Evolutionary conservation across 2,888 invertebrate species (phyloP).

Genomic region (Eueremaeus valkanovi): DNA sequence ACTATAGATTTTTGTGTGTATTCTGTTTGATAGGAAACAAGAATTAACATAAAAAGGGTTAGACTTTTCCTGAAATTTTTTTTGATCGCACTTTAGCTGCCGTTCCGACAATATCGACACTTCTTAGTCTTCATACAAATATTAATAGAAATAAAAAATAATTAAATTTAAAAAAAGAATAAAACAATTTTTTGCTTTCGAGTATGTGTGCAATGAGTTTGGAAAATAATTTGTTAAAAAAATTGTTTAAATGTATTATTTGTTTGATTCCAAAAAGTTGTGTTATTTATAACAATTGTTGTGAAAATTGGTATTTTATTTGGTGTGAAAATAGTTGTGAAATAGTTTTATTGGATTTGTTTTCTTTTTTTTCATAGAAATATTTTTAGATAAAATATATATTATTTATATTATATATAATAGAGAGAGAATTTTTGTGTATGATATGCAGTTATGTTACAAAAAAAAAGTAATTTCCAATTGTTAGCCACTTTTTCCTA

Average conservation of each 20-base stretch:
- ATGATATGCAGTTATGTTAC: not conserved
- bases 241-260: too few species aligned
- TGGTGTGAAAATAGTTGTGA: not conserved
- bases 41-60: not conserved
- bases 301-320: not conserved
- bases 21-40: too few species aligned
- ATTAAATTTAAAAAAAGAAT: not conserved
- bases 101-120: not conserved
- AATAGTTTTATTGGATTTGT: not conserved
- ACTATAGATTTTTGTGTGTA: too few species aligned
- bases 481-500: not conserved
- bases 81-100: not conserved
- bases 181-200: not conserved
- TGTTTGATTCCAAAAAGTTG: not conserved
- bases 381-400: not conserved
- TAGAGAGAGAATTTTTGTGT: not conserved
- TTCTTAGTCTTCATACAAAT: too few species aligned
- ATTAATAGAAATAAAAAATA: too few species aligned
- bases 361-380: not conserved
- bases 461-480: not conserved
- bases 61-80: not conserved
- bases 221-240: not conserved
- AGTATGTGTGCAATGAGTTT: slow-evolving; percentile 16
- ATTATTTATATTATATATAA: not conserved
- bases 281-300: not conserved